phyloP scores from a whole-genome alignment of 2,113 vertebrate species.

The Centropus unirufus region DNA sequence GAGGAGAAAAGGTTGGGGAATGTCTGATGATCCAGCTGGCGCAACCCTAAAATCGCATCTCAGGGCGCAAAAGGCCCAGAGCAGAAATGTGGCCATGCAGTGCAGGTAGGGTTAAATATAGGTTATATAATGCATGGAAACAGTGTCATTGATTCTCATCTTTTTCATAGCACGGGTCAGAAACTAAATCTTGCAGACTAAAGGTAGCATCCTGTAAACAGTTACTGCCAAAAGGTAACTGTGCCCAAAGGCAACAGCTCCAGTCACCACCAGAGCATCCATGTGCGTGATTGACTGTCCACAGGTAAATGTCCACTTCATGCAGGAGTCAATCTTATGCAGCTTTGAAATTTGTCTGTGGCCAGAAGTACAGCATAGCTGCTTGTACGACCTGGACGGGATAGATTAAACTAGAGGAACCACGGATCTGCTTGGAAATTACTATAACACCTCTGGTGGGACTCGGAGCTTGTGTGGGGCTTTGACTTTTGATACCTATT shows the following conservation, averaged over 20 bases:
- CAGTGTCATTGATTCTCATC: rapidly evolving
- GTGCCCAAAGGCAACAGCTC: neutral
- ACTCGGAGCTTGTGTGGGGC: neutral
- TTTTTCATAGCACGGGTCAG: neutral
- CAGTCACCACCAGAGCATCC: neutral
- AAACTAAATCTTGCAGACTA: neutral
- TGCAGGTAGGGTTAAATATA: neutral
- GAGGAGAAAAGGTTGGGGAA: neutral
- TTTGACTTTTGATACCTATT: neutral
- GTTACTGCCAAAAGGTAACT: neutral
- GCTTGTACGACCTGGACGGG: neutral
- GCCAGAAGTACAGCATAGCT: neutral
- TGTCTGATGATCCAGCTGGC: neutral
- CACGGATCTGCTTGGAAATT: neutral
- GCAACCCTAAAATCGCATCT: neutral
- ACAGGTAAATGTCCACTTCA: neutral
- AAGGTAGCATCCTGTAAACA: neutral
- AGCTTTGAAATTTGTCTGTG: neutral
- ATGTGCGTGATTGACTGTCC: neutral
- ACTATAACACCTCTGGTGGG: neutral
- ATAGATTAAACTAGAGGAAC: neutral
- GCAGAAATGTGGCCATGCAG: neutral
- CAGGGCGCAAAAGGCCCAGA: neutral
- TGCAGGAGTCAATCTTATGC: neutral
- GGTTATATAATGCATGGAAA: neutral